Base-by-base conservation (phyloP, 1,140 invertebrate genomes). In the Centruroides vittatus region DNA sequence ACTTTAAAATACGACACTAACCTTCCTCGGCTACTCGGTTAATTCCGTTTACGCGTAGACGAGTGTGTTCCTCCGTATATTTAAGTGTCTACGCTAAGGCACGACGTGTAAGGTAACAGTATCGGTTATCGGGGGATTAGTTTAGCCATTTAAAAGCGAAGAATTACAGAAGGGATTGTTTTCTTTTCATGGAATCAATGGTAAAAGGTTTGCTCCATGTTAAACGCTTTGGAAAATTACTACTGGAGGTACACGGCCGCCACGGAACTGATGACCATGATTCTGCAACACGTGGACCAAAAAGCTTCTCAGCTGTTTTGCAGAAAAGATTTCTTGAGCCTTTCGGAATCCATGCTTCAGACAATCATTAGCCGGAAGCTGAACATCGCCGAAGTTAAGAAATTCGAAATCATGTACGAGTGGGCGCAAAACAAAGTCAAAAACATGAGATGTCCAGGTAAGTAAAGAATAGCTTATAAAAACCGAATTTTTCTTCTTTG, bases 211-310 rank as follows among this genome's bases (percentile, higher is more conserved):
- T 93, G 89, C 74, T 82, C 84, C 55, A 94, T 94, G 91, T 78
- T 93, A 35, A 88, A 86, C 74, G 86, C 87, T 34, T 76, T 94
- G 67, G 90, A 93, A 73, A 93, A 93, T 73, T 93, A 93, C 73
- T 93, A 91, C 73, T 93, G 91, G 90, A 81, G 90, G 52, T 94
- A 94, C 73, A 92, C 88, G 35, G 92, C 89, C 50, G 91, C 89
- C 47, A 88, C 88, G 3, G 89, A 93, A 73, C 74, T 94, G 65
- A 89, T 93, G 56, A 93, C 93, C 72, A 93, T 93, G 87, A 93
- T 93, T 62, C 75, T 93, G 47, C 85, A 87, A 7, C 93, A 91
- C 73, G 84, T 90, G 3, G 90, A 94, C 73, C 86, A 88, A 56
- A 78, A 88, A 68, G 86, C 89, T n/a, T 70, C 72, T 13, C 80